Evolutionary conservation across 2,888 invertebrate genomes (phyloP), one percentile per base, ranked within the genome.

Genomic region (Archaeoteleia sp.): DNA sequence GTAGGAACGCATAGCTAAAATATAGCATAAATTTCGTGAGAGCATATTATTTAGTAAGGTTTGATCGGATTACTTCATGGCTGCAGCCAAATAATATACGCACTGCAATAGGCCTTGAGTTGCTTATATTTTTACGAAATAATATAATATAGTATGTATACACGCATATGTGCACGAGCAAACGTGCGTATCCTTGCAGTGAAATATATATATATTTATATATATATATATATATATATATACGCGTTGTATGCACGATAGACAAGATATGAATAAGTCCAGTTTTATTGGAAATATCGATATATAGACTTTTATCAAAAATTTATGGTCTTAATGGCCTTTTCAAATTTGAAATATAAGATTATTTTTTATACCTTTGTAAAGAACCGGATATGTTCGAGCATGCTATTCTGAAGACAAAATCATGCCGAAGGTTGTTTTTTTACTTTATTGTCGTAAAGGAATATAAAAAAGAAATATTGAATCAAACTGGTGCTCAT

Each of bases 221-320:
- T 37, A 54, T 60, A 43, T 43, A 54, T 70, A 63, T 70, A 69
- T 58, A 60, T 67, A 68, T 70, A 63, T 55, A 58, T 68, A 67
- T 60, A 67, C 53, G 62, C 61, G 57, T 53, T 63, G 58, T 62
- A 68, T 58, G 65, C 51, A 46, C 53, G 8, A 55, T 69, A 76
- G 72, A 69, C 63, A 72, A 74, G 72, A 76, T 76, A 75, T 78
- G 61, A 74, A 76, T 72, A 72, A 79, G 83, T 84, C 84, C 84
- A 84, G 83, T 84, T 84, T 84, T 84, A 84, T 80, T 84, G 83
- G 83, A 84, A 82, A 66, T 74, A 77, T 80, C 76, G 72, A 75
- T 79, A 79, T 78, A 80, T 54, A 67, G 78, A 81, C 77, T 81
- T 80, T 81, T 79, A 63, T 69, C 42, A 34, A 54, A 67, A 61